A percentile compares a stretch with the other conserved stretches of the same genome.
Conservation (phyloP, 1,140 invertebrate species). For the Berghia stephanieae region DNA sequence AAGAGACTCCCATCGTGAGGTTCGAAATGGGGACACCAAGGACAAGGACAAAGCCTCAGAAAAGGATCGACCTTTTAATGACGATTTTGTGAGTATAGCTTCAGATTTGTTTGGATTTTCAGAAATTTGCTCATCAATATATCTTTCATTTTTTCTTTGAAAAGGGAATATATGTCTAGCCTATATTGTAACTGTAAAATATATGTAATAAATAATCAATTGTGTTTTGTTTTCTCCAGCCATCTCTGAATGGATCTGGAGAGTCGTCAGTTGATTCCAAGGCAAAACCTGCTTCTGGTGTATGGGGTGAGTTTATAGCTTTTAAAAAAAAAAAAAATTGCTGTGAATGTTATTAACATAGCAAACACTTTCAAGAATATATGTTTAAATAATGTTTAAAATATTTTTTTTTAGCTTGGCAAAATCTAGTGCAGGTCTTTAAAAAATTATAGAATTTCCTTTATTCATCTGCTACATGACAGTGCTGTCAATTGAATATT, state of each 20-base stretch:
- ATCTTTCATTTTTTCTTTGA: too few relatives aligned
- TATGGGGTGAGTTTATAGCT: slow-evolving; percentile 57
- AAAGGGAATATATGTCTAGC: background rate
- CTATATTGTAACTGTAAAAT: background rate
- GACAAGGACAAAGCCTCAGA: slow-evolving; percentile 44
- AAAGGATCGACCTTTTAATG: slow-evolving; percentile 57
- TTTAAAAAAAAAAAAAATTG: too few relatives aligned
- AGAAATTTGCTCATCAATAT: too few relatives aligned
- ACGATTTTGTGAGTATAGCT: slow-evolving; percentile 65
- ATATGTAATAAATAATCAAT: background rate
- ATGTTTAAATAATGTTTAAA: background rate
- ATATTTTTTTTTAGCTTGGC: background rate
- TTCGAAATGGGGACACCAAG: slow-evolving; percentile 40
- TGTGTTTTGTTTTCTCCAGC: slow-evolving; percentile 46
- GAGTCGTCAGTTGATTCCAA: slow-evolving; percentile 37
- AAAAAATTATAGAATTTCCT: too few relatives aligned
- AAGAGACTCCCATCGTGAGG: slow-evolving; percentile 47
- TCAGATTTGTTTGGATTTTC: too few relatives aligned
- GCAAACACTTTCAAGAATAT: background rate
- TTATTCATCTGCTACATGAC: too few relatives aligned
- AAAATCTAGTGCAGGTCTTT: too few relatives aligned
- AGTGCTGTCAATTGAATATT: too few relatives aligned
- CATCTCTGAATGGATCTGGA: slow-evolving; percentile 59
- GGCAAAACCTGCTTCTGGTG: slow-evolving; percentile 52
- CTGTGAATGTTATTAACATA: background rate